Evolutionary conservation across 2,797 vertebrate species (phyloP).

Genomic region (Glossophaga mutica): DNA sequence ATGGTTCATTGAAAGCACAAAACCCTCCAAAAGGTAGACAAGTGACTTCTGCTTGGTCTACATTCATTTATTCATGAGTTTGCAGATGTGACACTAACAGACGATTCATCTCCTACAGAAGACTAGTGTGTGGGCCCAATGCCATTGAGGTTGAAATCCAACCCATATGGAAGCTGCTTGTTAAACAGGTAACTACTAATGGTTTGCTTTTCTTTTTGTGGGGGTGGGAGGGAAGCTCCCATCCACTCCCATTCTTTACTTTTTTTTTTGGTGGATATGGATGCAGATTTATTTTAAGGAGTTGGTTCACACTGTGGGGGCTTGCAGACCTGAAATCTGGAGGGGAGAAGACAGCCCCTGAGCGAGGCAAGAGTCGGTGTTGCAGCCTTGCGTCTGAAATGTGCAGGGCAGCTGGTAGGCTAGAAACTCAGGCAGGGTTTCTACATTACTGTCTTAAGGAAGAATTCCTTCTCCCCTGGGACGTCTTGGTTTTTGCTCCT

Average conservation of each 20-base stretch:
- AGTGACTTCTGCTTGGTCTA: neutral
- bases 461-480: neutral
- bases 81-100: neutral
- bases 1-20: neutral
- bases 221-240: neutral
- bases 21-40: neutral
- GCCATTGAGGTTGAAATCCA: conserved; percentile 79
- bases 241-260: neutral
- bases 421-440: neutral
- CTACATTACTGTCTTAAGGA: neutral
- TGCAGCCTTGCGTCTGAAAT: neutral
- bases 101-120: conserved; percentile 65
- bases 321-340: neutral
- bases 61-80: neutral
- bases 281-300: neutral
- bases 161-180: conserved; percentile 83
- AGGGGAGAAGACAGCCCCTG: neutral
- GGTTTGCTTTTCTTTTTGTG: neutral
- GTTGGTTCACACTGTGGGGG: neutral
- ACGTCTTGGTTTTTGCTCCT: neutral
- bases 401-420: neutral
- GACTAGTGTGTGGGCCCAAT: conserved; percentile 81
- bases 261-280: neutral
- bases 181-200: conserved; percentile 76
- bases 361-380: neutral